These are phyloP conservation scores for Trichacis sp. DNA, from an alignment of 2,888 invertebrate genomes.

Conservation along the genomic window DNA sequence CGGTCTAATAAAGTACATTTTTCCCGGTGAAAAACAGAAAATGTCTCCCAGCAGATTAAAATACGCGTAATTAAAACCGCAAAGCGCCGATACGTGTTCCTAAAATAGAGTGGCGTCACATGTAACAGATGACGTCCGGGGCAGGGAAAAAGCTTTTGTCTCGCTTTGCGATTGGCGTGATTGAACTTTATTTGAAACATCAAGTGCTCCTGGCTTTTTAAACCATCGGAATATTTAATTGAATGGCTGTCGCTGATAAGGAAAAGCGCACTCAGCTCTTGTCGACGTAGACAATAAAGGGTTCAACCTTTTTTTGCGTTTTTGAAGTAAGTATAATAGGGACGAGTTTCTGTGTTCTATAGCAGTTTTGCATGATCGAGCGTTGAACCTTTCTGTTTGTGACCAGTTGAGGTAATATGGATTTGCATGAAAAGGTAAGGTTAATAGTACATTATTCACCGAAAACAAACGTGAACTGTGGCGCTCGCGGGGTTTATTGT, in stretches of 20 bases:
- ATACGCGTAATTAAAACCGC: constrained; percentile 62
- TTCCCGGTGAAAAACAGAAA: constrained; percentile 49
- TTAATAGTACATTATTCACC: too few species aligned
- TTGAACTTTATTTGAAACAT: constrained; percentile 60
- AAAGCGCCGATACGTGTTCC: constrained; percentile 57
- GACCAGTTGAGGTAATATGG: too few species aligned
- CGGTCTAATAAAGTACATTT: constrained; percentile 58
- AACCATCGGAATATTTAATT: constrained; percentile 46
- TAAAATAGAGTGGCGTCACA: constrained; percentile 57
- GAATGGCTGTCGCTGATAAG: constrained; percentile 41
- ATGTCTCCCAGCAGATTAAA: constrained; percentile 58
- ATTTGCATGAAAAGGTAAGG: too few species aligned
- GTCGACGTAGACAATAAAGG: neutral
- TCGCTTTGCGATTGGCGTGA: constrained; percentile 49
- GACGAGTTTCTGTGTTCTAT: too few species aligned
- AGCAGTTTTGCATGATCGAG: too few species aligned
- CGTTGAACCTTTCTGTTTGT: too few species aligned
- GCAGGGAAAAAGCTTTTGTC: constrained; percentile 56
- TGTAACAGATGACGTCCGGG: constrained; percentile 49
- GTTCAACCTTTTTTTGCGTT: neutral
- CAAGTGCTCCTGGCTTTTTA: constrained; percentile 55
- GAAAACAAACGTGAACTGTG: too few species aligned
- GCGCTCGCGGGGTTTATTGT: too few species aligned
- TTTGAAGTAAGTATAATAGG: too few species aligned
- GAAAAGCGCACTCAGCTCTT: constrained; percentile 32